phyloP scores from a whole-genome alignment of 2,888 invertebrate species.

The Glyphotaelius pellucidus region DNA sequence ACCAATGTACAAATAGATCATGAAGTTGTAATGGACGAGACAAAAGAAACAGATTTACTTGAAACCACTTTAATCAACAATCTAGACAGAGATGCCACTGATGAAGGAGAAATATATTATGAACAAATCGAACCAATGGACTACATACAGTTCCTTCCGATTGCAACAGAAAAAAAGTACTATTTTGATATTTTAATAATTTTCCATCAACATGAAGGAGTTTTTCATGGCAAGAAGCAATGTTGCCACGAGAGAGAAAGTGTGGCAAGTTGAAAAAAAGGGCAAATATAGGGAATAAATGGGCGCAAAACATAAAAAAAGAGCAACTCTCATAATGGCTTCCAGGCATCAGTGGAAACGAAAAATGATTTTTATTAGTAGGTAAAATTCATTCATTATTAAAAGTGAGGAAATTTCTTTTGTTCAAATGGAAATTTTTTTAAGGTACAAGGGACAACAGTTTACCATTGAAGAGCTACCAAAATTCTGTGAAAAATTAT shows the following conservation, averaged over 20 bases:
- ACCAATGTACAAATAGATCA: neutral
- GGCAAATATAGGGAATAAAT: no score
- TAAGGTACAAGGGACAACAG: slow-evolving; percentile 75
- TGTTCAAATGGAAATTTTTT: slow-evolving; percentile 5
- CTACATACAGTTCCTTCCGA: neutral
- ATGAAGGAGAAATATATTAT: neutral
- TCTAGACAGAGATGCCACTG: neutral
- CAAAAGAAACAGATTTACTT: neutral
- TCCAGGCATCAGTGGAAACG: no score
- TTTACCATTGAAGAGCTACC: slow-evolving; percentile 75
- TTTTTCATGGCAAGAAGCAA: no score
- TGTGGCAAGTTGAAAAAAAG: no score
- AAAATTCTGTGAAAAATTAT: slow-evolving; percentile 75
- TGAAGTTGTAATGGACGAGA: neutral
- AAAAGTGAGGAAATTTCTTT: neutral
- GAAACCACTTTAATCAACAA: neutral
- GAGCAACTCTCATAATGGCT: no score
- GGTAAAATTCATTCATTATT: neutral
- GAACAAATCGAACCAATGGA: neutral
- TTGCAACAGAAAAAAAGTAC: slow-evolving; percentile 17
- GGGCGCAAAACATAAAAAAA: no score
- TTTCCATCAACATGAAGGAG: neutral
- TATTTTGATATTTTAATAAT: neutral
- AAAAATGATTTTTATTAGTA: no score
- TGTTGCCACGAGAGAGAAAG: no score